Base-by-base conservation (phyloP, 2,888 invertebrate genomes). In the Onchidella celtica region DNA sequence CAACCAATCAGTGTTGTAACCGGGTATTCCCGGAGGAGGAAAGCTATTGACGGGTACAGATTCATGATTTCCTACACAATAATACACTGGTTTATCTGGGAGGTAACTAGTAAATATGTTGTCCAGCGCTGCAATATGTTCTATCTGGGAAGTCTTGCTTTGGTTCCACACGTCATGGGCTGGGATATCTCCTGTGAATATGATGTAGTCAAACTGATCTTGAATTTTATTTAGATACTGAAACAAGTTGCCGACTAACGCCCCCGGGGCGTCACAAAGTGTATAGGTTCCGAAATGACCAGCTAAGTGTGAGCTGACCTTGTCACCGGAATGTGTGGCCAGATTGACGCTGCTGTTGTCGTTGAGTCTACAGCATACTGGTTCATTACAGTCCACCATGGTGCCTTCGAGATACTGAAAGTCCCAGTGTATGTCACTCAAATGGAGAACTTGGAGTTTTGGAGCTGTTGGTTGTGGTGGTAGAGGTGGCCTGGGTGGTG, bases 181-280 rank as follows among this genome's bases (percentile, higher is more conserved):
- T 3, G 98, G 98, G 85, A 99, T 94, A 94, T 99, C 99, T 3
- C 99, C 99, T 0, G 98, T 98, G 97, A 98, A 98, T 59, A 98
- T 93, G 85, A 99, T 92, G 86, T 93, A 92, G 86, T 94, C 94
- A 85, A 94, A 92, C 97, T 94, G 83, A 82, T 87, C 79, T 3
- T 57, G 57, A 14, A 17, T 57, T 6, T 57, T 3, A n/a, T n/a
- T n/a, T n/a, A n/a, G n/a, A n/a, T n/a, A n/a, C n/a, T n/a, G n/a
- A n/a, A n/a, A n/a, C n/a, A n/a, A n/a, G n/a, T n/a, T n/a, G n/a
- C n/a, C n/a, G n/a, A n/a, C n/a, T n/a, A n/a, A n/a, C n/a, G n/a
- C n/a, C n/a, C n/a, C n/a, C n/a, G n/a, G n/a, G n/a, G n/a, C n/a
- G n/a, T n/a, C n/a, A n/a, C n/a, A n/a, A n/a, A n/a, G n/a, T n/a